Conservation (phyloP, 2,113 vertebrate species). For the Oenanthe oenanthe region DNA sequence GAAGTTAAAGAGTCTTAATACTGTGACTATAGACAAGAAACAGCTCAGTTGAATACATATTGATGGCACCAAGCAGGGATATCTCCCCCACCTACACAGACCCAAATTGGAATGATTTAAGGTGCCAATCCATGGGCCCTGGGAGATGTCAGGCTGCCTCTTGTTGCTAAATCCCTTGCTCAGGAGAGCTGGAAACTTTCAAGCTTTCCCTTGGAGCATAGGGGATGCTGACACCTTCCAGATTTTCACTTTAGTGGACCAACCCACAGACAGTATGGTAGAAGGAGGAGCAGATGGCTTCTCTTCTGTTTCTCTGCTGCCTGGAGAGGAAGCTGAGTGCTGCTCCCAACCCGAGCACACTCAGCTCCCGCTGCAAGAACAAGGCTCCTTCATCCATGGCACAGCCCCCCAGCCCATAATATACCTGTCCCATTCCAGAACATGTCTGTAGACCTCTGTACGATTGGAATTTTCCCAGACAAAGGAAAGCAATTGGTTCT, state of each 20-base stretch:
- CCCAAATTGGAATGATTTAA: not conserved
- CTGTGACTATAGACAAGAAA: not conserved
- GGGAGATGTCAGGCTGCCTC: conserved; percentile 4
- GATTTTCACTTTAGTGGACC: conserved; percentile 74
- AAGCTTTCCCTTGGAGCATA: conserved; percentile 52
- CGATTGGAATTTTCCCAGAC: not conserved
- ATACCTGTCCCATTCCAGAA: not conserved
- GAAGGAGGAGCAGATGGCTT: conserved; percentile 78
- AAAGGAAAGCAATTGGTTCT: not conserved
- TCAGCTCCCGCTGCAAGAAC: conserved; percentile 30
- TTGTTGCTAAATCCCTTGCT: conserved; percentile 9
- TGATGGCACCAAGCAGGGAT: not conserved
- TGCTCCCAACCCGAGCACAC: conserved; percentile 49
- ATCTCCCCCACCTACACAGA: conserved; percentile 1
- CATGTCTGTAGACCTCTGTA: not conserved
- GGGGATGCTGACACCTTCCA: conserved; percentile 71
- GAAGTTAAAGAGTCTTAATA: not conserved
- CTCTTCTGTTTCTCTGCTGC: conserved; percentile 75
- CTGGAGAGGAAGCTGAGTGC: conserved; percentile 54
- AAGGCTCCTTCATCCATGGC: not conserved
- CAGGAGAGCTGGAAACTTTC: conserved; percentile 28
- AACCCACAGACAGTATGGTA: conserved; percentile 78
- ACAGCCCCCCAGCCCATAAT: not conserved
- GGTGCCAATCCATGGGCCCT: not conserved
- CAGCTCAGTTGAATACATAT: not conserved